Conservation (phyloP, 2,888 invertebrate genomes). For the Eupithecia insigniata region DNA sequence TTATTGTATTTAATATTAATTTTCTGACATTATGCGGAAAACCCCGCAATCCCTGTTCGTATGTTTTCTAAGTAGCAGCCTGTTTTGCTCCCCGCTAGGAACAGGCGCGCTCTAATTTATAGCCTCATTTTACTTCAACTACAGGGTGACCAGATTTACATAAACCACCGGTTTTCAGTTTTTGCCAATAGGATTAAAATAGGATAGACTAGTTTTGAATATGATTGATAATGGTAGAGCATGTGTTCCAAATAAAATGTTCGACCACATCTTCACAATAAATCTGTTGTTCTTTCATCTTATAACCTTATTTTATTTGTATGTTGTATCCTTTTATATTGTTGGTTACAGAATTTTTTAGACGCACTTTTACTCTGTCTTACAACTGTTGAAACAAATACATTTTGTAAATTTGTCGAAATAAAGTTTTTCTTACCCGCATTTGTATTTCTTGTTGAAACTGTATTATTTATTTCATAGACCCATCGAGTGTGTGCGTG, state of each 20-base stretch:
- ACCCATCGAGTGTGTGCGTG: neutral
- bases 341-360: neutral
- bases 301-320: neutral
- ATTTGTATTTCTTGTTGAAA: neutral
- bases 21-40: no score
- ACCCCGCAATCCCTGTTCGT: constrained; percentile 4
- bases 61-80: constrained; percentile 24
- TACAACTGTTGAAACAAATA: neutral
- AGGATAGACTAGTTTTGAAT: neutral
- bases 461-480: neutral
- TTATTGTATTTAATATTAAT: no score
- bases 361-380: neutral
- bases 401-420: neutral
- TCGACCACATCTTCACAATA: neutral
- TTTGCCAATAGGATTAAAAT: neutral
- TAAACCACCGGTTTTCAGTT: constrained; percentile 1
- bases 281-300: neutral
- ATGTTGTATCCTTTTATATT: neutral
- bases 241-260: neutral
- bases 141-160: constrained; percentile 24
- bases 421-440: neutral
- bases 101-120: constrained; percentile 30
- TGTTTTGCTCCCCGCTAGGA: constrained; percentile 30
- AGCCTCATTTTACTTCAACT: constrained; percentile 22
- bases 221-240: neutral